Evolutionary conservation across 2,113 vertebrate genomes (phyloP).

Genomic region (Calonectris borealis): DNA sequence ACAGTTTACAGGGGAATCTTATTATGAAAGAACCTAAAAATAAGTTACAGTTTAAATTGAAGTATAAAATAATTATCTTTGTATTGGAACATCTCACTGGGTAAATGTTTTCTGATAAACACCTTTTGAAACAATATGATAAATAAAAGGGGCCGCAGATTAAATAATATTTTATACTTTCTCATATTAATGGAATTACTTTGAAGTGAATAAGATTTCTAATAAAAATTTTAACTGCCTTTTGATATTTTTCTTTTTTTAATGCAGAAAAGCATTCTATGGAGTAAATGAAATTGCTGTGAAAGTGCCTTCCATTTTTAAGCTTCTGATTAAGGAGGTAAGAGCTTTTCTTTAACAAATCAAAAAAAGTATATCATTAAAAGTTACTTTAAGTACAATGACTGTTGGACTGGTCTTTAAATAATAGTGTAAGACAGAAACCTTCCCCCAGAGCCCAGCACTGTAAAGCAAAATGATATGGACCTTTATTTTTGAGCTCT

Average conservation of each 20-base stretch:
- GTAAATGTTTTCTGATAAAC: neutral
- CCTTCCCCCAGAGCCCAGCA: neutral
- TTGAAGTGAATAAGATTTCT: neutral
- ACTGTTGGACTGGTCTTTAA: neutral
- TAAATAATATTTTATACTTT: neutral
- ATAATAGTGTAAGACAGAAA: neutral
- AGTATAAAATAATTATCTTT: neutral
- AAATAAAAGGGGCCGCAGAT: neutral
- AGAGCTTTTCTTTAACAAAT: neutral
- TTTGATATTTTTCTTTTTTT: neutral
- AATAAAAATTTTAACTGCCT: neutral
- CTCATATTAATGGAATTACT: neutral
- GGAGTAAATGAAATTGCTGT: slow-evolving; percentile 97
- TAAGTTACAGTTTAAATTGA: neutral
- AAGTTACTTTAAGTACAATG: neutral
- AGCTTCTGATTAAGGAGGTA: slow-evolving; percentile 99
- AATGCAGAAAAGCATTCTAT: slow-evolving; percentile 90
- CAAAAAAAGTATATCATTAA: neutral
- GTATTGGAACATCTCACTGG: neutral
- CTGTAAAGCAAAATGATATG: neutral
- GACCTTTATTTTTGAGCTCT: neutral
- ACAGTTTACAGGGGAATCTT: neutral
- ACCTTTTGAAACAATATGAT: neutral
- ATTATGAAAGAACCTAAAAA: neutral
- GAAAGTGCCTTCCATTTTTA: slow-evolving; percentile 99